These are phyloP conservation scores for Hecatera dysodea DNA, from an alignment of 2,888 invertebrate species.

Conservation along the genomic window DNA sequence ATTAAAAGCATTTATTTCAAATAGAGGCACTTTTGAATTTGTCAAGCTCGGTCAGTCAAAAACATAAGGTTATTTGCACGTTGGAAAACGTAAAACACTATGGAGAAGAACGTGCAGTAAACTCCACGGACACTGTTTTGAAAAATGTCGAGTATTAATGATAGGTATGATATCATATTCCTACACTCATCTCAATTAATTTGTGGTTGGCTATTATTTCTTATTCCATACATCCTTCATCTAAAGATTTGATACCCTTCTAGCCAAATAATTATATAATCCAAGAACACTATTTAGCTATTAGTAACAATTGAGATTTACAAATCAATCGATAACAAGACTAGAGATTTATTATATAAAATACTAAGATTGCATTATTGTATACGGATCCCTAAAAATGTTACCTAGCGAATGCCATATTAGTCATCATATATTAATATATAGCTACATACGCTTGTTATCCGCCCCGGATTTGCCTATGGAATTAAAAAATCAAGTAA, in stretches of 20 bases:
- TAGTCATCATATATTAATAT: constrained; percentile 3
- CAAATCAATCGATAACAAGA: not conserved
- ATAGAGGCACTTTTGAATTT: no score
- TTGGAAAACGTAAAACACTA: no score
- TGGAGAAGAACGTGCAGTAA: no score
- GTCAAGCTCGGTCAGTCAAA: no score
- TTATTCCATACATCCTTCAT: not conserved
- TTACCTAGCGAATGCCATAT: constrained; percentile 36
- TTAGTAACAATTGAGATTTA: not conserved
- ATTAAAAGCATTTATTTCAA: no score
- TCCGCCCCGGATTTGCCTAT: not conserved
- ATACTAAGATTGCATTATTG: not conserved
- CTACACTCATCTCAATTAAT: not conserved
- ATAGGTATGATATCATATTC: not conserved
- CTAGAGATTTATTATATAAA: no score
- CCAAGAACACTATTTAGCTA: no score
- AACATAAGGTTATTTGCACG: no score
- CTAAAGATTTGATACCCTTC: not conserved
- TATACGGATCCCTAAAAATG: not conserved
- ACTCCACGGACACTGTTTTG: no score
- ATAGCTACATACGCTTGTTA: constrained; percentile 12
- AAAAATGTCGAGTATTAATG: no score
- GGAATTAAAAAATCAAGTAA: not conserved
- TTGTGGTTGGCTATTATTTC: no score
- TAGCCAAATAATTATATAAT: not conserved